These are phyloP conservation scores for Bactericera cockerelli DNA, from an alignment of 1,140 invertebrate genomes.

Conservation along the genomic window DNA sequence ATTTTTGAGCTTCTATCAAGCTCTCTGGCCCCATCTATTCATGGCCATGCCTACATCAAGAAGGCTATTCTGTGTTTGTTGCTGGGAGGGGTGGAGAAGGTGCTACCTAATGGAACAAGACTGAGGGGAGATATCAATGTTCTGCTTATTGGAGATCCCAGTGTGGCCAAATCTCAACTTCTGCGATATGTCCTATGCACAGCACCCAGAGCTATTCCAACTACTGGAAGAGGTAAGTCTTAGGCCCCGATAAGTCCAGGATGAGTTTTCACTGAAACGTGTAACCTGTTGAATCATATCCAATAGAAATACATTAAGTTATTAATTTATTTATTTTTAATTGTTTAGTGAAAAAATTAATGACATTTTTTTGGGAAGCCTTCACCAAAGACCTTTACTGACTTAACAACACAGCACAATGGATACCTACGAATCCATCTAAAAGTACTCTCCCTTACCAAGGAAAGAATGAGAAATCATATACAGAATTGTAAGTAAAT, in stretches of 20 bases:
- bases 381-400: too few species aligned
- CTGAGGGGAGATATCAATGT: conserved; percentile 97
- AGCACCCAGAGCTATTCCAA: conserved; percentile 87
- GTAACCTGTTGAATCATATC: too few species aligned
- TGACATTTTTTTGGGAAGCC: too few species aligned
- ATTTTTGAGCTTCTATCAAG: conserved; percentile 82
- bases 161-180: conserved; percentile 96
- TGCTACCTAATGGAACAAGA: conserved; percentile 87
- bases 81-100: conserved; percentile 90
- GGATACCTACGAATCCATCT: too few species aligned
- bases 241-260: conserved; percentile 49
- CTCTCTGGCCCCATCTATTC: conserved; percentile 94
- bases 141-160: conserved; percentile 94
- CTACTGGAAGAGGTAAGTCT: conserved; percentile 78
- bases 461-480: too few species aligned
- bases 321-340: too few species aligned
- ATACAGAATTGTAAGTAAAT: too few species aligned
- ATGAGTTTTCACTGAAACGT: conserved; percentile 97
- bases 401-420: too few species aligned
- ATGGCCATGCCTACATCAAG: conserved; percentile 94
- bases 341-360: too few species aligned
- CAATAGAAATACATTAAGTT: too few species aligned
- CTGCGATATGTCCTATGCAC: conserved; percentile 87
- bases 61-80: conserved; percentile 90
- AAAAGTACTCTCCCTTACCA: too few species aligned